Base-by-base conservation (phyloP, 2,113 vertebrate species). In the Anguilla japonica region DNA sequence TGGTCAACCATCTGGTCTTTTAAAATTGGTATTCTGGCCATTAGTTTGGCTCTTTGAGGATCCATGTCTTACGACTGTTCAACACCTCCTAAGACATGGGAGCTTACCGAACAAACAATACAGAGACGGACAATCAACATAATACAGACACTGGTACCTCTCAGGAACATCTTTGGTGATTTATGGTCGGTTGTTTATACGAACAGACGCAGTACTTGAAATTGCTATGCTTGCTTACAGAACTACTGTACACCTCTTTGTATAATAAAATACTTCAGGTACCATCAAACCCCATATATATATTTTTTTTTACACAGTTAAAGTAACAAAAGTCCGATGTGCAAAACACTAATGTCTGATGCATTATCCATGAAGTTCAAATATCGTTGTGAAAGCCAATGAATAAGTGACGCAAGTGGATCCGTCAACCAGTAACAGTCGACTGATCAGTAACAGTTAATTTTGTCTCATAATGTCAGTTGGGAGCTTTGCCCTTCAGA, bases 321-420 rank as follows among this genome's bases (percentile, higher is more conserved):
- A 75, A 16, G 39, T 53, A 26, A 26, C 8, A 63, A 15, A 29
- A 87, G 85, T 89, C 46, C 87, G 71, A 89, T 87, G 87, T 83
- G 85, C 86, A 88, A 82, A 71, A 86, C 81, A 63, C 60, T 43
- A 84, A 67, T 81, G 81, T 88, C 80, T 26, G 56, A 60, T 20
- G 83, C 29, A 71, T 57, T 56, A 56, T 56, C 82, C 53, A 26
- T 1, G 2, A 83, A 50, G 41, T 50, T 41, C 85, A 82, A 29
- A n/a, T 79, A 41, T 46, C 20, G 13, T 39, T 60, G 22, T 87
- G 83, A 84, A 80, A 85, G 15, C 6, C 75, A 29, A 85, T 20
- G 14, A 85, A 26, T 57, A 26, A n/a, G n/a, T 34, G 8, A 75
- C 41, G 75, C 57, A 18, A n/a, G 8, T 29, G 26, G 3, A 20